Evolutionary conservation across 1,140 invertebrate species (phyloP), one percentile per base, ranked within the genome.

Genomic region (Penaeus japonicus): DNA sequence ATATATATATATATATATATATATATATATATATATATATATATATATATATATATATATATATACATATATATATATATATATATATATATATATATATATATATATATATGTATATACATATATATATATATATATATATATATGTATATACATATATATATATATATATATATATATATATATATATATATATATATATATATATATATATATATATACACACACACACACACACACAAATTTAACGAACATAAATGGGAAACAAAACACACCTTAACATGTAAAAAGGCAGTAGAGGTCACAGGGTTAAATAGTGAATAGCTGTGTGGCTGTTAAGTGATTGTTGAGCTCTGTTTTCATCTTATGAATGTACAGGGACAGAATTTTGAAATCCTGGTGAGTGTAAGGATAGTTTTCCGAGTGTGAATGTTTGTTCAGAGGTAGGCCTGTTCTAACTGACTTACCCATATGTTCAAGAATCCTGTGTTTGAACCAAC

Each of bases 181-280:
- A 39, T 80, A 80, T 22, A 47, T 80, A 54, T 80, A 54, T 80
- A 54, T 54, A 54, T 80, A 35, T 54, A 79, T 79, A 79, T 79
- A 79, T 39, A 79, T 79, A 79, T 79, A 79, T 79, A 79, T 79
- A 39, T 79, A 80, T 80, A 80, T 80, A 80, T 80, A 53, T 80
- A 80, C 20, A 39, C 47, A 47, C 47, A 47, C 47, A 80, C 47
- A 47, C 12, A 17, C 12, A 47, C 12, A 80, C 20, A 80, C 47
- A 53, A 47, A 47, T 39, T 35, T 78, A 78, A 78, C 39, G 39
- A 32, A 78, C 39, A 78, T 78, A 78, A 32, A 78, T 78, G 39
- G 30, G 39, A 32, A 78, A 15, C 30, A 32, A 78, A 32, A 78
- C 39, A 78, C 39, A 78, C 39, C 12, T 78, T 32, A 32, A 78